phyloP scores from a whole-genome alignment of 92 coral and sea anemone genomes.

The Epizoanthus rinbou region DNA sequence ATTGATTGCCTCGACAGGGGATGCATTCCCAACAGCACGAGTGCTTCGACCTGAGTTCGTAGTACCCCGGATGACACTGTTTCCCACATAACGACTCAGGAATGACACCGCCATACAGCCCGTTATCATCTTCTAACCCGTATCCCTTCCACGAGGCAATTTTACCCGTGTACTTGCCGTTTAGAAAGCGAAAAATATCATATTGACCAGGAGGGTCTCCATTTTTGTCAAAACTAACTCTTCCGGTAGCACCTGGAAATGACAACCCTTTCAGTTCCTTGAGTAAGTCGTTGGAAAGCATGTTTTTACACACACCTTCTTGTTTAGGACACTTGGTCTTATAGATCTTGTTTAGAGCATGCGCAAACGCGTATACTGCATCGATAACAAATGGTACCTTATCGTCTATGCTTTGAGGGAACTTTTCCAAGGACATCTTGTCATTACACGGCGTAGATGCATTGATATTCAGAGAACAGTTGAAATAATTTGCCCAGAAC shows the following conservation, averaged over 20 bases:
- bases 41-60: slow-evolving; percentile 54
- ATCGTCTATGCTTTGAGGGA: slow-evolving; percentile 67
- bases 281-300: slow-evolving; percentile 53
- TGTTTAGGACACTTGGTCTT: slow-evolving; percentile 62
- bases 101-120: slow-evolving; percentile 19
- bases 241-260: slow-evolving; percentile 71
- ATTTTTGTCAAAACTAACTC: slow-evolving; percentile 69
- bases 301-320: slow-evolving; percentile 68
- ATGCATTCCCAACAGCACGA: slow-evolving; percentile 88
- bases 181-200: slow-evolving; percentile 73
- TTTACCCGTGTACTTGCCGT: slow-evolving; percentile 43
- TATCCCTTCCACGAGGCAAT: slow-evolving; percentile 75
- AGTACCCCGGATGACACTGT: slow-evolving; percentile 65
- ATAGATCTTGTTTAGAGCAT: slow-evolving; percentile 76
- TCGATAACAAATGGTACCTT: slow-evolving; percentile 94
- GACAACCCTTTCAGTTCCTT: slow-evolving; percentile 58
- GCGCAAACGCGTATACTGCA: slow-evolving; percentile 90
- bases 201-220: slow-evolving; percentile 88
- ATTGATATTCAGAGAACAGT: slow-evolving; percentile 60
- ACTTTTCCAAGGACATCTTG: slow-evolving; percentile 19
- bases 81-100: slow-evolving; percentile 69
- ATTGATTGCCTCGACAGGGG: slow-evolving; percentile 63
- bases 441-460: slow-evolving; percentile 45
- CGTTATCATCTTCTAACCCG: slow-evolving; percentile 35
- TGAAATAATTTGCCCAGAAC: slow-evolving; percentile 74